These are phyloP conservation scores for Pseudococcus jackbeardsleyi DNA, from an alignment of 2,888 invertebrate species.

Conservation along the genomic window DNA sequence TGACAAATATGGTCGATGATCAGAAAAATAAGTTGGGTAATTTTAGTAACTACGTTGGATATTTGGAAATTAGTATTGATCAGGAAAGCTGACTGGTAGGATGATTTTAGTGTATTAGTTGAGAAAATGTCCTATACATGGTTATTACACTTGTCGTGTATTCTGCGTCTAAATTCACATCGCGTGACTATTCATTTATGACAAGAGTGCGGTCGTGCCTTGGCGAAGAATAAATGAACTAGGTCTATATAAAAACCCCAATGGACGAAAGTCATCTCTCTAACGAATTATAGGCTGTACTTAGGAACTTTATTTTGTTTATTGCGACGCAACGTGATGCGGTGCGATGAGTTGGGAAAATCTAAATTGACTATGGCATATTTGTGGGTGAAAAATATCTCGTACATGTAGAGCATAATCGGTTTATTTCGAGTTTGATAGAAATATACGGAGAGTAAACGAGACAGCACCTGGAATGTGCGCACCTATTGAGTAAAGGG, in stretches of 20 bases:
- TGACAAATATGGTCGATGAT: too few species aligned
- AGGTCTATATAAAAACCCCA: neutral
- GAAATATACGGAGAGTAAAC: neutral
- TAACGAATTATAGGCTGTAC: neutral
- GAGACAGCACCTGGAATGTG: neutral
- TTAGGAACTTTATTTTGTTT: neutral
- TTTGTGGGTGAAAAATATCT: neutral
- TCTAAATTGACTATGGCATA: neutral
- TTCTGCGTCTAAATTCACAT: neutral
- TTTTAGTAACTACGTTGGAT: too few species aligned
- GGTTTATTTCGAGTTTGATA: neutral
- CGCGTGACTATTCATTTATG: slow-evolving; percentile 5
- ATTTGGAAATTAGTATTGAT: too few species aligned
- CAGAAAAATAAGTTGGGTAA: too few species aligned
- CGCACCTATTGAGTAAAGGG: neutral
- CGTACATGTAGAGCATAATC: neutral
- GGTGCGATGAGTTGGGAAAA: neutral
- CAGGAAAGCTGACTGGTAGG: too few species aligned
- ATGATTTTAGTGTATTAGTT: too few species aligned
- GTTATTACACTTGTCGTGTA: neutral
- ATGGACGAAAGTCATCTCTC: neutral
- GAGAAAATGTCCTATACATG: too few species aligned
- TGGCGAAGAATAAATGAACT: neutral
- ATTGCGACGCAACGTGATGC: neutral
- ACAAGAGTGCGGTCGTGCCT: neutral